phyloP scores from a whole-genome alignment of 2,113 vertebrate genomes.

The Oreotrochilus melanogaster region DNA sequence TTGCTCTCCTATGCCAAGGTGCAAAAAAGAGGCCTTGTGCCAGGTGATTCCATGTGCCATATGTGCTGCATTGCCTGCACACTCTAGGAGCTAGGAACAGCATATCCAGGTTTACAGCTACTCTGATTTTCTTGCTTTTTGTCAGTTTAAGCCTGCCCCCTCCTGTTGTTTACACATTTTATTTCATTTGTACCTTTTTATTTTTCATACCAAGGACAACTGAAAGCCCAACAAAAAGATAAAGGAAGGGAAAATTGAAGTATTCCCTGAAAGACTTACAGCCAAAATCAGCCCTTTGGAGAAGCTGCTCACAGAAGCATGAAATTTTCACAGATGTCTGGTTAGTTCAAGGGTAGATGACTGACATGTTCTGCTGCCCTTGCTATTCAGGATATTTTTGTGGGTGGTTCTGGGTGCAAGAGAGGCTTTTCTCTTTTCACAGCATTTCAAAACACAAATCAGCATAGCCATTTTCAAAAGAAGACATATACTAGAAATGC shows the following conservation, averaged over 20 bases:
- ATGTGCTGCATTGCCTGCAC: constrained; percentile 25
- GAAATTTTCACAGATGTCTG: constrained; percentile 66
- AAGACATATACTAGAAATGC: not conserved
- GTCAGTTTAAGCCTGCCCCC: constrained; percentile 59
- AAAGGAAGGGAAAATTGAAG: not conserved
- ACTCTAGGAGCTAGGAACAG: not conserved
- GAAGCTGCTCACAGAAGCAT: constrained; percentile 49
- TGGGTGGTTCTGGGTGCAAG: not conserved
- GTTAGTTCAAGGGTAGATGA: not conserved
- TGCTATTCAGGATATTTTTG: not conserved
- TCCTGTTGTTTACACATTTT: constrained; percentile 63
- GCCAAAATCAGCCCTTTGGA: constrained; percentile 23
- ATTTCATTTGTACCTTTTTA: not conserved
- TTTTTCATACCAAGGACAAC: not conserved
- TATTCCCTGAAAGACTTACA: not conserved
- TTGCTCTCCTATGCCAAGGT: constrained; percentile 5
- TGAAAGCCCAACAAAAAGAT: constrained; percentile 47
- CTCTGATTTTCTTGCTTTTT: constrained; percentile 35
- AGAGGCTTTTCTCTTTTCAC: not conserved
- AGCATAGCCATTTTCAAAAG: not conserved
- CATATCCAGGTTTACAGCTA: not conserved
- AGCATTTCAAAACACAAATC: not conserved
- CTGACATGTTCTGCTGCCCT: constrained; percentile 2
- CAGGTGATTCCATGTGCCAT: not conserved
- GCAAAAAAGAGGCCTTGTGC: constrained; percentile 33